Conservation (phyloP, 2,888 invertebrate species). For the Pheosia tremula region DNA sequence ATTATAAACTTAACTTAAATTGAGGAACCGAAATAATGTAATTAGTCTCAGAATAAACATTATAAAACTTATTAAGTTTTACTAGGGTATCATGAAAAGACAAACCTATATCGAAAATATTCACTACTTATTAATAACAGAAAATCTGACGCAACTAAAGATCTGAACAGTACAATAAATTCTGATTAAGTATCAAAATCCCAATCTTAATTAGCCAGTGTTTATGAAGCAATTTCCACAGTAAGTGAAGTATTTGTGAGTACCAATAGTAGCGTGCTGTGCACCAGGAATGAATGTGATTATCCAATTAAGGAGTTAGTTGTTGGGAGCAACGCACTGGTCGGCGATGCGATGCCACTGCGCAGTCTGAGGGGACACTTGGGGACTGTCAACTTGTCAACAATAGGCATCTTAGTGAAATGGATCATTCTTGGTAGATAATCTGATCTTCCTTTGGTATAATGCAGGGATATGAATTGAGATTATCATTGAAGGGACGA, state of each 20-base stretch:
- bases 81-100: too few relatives aligned
- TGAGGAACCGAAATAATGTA: too few relatives aligned
- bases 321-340: conserved; percentile 41
- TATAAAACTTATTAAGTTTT: too few relatives aligned
- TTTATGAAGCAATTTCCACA: not conserved
- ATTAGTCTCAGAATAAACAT: too few relatives aligned
- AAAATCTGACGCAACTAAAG: too few relatives aligned
- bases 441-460: not conserved
- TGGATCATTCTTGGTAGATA: not conserved
- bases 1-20: too few relatives aligned
- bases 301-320: conserved; percentile 54
- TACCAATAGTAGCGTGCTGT: conserved; percentile 32
- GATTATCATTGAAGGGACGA: not conserved
- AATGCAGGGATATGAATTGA: not conserved
- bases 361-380: not conserved
- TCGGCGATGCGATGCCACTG: not conserved
- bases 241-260: conserved; percentile 6
- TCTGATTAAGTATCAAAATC: not conserved
- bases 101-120: too few relatives aligned
- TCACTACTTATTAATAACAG: too few relatives aligned
- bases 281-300: conserved; percentile 42
- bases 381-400: not conserved
- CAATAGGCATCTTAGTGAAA: not conserved
- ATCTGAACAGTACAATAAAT: too few relatives aligned
- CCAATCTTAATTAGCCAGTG: conserved; percentile 9